phyloP scores from a whole-genome alignment of 1,140 invertebrate genomes.

The Lordiphosa clarofinis region DNA sequence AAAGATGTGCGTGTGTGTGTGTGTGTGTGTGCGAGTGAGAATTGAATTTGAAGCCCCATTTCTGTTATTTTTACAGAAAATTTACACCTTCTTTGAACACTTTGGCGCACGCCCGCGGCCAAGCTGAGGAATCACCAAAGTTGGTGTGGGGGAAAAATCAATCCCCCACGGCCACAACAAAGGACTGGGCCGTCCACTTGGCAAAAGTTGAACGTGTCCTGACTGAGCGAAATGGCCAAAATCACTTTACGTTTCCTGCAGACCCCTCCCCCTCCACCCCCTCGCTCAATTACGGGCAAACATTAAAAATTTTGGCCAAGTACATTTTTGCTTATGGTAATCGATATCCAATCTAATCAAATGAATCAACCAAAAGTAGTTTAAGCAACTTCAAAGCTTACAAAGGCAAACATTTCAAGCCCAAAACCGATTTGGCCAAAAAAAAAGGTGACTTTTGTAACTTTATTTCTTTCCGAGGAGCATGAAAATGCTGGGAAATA shows the following conservation, averaged over 20 bases:
- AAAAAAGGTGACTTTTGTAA: too few species aligned
- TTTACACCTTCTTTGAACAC: slow-evolving; percentile 23
- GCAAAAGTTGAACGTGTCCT: slow-evolving; percentile 10
- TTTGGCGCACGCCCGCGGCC: slow-evolving; percentile 9
- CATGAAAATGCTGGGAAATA: too few species aligned
- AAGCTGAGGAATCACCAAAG: background rate
- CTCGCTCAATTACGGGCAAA: slow-evolving; percentile 1
- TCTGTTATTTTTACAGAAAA: slow-evolving; percentile 21
- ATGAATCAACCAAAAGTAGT: background rate
- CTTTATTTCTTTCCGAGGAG: too few species aligned
- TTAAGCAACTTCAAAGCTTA: too few species aligned
- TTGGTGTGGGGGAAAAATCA: background rate
- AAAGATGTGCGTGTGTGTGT: slow-evolving; percentile 11
- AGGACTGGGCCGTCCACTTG: slow-evolving; percentile 2
- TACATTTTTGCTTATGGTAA: slow-evolving; percentile 10
- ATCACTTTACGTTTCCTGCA: background rate
- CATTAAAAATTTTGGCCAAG: slow-evolving; percentile 12
- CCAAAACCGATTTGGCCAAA: too few species aligned
- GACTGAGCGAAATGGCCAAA: slow-evolving; percentile 1
- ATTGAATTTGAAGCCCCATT: slow-evolving; percentile 21
- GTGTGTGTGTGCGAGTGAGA: slow-evolving; percentile 3
- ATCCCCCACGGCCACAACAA: slow-evolving; percentile 8
- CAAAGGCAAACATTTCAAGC: too few species aligned
- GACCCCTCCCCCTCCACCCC: too few species aligned
- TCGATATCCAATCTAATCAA: slow-evolving; percentile 11